Base-by-base conservation (phyloP, 2,888 invertebrate species). In the Ceramica pisi region DNA sequence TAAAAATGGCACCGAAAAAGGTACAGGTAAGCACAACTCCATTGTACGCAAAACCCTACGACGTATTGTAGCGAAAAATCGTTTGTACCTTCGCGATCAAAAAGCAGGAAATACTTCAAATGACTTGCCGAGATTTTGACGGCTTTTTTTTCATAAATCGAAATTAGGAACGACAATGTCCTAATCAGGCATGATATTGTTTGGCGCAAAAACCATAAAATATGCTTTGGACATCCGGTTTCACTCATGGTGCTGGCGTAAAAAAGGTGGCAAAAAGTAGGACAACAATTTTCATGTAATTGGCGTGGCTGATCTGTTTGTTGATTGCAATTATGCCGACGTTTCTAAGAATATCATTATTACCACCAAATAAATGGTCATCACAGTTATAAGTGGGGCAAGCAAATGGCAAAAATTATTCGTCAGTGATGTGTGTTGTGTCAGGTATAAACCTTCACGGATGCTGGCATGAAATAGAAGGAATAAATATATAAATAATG, bases 111-210 rank as follows among this genome's bases (percentile, higher is more conserved):
- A 80, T 44, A 63, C 51, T 61, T 51, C 46, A 41, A 65, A n/a
- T 62, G 57, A 78, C 38, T 77, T 70, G 31, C 19, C 44, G 41
- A 38, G 26, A 38, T 57, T 57, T 35, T 72, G 21, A 50, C 44
- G n/a, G n/a, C n/a, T 44, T 19, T 35, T 76, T 71, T 72, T 62
- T 72, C 41, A 7, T 21, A 51, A 77, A 67, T 67, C 31, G 31
- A 68, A 78, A 66, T 66, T 71, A 59, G 26, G 59, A 26, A 41
- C 67, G 57, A 56, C 63, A 67, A 77, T 59, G 14, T 57, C 41
- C 67, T 78, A 83, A 83, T 78, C 73, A 83, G 63, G 70, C 83
- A 57, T 80, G 75, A 61, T 71, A 83, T 78, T 78, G 64, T 75
- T 71, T 50, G 53, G 35, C 10, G 48, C 65, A 78, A 80, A 75